Conservation (phyloP, 2,888 invertebrate genomes). For the Bunonema sp. region DNA sequence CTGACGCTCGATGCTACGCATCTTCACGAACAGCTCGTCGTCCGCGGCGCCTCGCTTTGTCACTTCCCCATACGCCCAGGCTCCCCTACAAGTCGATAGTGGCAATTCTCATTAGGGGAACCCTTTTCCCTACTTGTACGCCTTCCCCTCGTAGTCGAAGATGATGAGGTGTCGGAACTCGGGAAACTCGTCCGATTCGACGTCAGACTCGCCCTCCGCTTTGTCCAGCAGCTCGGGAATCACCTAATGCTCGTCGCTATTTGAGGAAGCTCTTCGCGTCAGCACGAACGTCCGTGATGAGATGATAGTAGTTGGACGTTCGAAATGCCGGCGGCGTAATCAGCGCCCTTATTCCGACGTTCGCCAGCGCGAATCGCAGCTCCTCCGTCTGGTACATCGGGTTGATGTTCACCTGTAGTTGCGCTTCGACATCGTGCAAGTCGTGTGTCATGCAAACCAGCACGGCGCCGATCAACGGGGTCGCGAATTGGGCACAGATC, state of each 20-base stretch:
- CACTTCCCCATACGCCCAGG: conserved; percentile 48
- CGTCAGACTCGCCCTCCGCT: conserved; percentile 22
- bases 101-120: not conserved
- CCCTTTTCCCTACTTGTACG: conserved; percentile 14
- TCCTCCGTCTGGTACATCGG: conserved; percentile 60
- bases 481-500: conserved; percentile 60
- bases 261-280: not conserved
- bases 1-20: conserved; percentile 49
- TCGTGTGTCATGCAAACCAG: too few species aligned
- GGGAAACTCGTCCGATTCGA: conserved; percentile 23
- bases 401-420: conserved; percentile 59
- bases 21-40: conserved; percentile 31
- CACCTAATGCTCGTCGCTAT: conserved; percentile 2
- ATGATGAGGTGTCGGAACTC: conserved; percentile 54
- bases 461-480: conserved; percentile 60
- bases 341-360: conserved; percentile 55
- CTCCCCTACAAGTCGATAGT: conserved; percentile 45
- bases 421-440: too few species aligned
- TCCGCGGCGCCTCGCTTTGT: conserved; percentile 45
- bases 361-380: conserved; percentile 59
- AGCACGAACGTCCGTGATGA: not conserved
- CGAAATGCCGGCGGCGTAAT: conserved; percentile 57
- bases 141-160: conserved; percentile 43
- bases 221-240: conserved; percentile 28
- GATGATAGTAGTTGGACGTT: conserved; percentile 56